Conservation (phyloP, 2,797 vertebrate species). For the Chrosomus eos region DNA sequence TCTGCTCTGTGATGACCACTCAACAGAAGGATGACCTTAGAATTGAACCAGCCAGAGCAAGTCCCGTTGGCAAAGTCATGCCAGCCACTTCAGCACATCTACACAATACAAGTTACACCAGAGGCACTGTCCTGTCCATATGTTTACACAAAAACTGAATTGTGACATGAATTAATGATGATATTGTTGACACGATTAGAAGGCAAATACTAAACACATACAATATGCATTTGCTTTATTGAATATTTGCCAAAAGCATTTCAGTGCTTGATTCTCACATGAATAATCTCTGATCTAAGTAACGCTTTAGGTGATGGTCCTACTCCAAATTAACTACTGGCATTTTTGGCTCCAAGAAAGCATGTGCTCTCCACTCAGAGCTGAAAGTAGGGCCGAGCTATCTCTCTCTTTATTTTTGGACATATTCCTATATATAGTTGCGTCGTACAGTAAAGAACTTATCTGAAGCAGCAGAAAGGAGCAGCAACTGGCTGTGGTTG, state of each 20-base stretch:
- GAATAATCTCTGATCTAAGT: conserved; percentile 34
- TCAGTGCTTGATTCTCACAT: conserved; percentile 21
- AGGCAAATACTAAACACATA: conserved; percentile 15
- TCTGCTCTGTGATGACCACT: background rate
- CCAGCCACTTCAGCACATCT: conserved; percentile 10
- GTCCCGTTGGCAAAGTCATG: conserved; percentile 24
- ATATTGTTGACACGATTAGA: conserved; percentile 11
- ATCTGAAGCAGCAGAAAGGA: too few species aligned
- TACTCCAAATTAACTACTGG: conserved; percentile 8
- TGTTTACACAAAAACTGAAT: conserved; percentile 17
- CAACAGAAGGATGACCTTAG: conserved; percentile 28
- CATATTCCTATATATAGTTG: too few species aligned
- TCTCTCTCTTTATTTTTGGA: background rate
- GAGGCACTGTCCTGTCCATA: background rate
- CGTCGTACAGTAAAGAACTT: too few species aligned
- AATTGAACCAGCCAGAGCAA: conserved; percentile 9
- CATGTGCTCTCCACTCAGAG: background rate
- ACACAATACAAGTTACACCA: background rate
- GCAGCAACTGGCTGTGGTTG: too few species aligned
- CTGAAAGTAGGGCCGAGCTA: background rate
- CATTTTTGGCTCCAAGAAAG: background rate
- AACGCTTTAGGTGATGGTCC: conserved; percentile 5
- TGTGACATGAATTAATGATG: conserved; percentile 1
- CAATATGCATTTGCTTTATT: conserved; percentile 4
- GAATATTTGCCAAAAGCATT: conserved; percentile 26